Percentiles rank a stretch among this genome's conserved stretches.
phyloP scores from a whole-genome alignment of 2,888 invertebrate species.

The Drosophila hawaiiensis region DNA sequence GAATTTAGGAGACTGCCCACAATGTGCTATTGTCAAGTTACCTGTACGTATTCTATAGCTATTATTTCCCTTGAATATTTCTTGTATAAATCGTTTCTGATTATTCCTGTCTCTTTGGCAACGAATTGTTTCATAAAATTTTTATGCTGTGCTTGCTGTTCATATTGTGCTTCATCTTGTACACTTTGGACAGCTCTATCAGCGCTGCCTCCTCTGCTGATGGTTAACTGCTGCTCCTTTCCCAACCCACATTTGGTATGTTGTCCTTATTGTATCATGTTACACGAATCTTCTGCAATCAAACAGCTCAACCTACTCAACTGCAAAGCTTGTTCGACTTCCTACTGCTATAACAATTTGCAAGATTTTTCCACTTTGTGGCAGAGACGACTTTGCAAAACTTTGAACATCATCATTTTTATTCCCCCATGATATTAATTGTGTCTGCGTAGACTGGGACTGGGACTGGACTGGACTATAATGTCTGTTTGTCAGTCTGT shows the following conservation, averaged over 20 bases:
- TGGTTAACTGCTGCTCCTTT: not conserved
- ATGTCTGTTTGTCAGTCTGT: conserved; percentile 1
- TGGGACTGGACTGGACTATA: not conserved
- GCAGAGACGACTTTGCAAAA: conserved; percentile 6
- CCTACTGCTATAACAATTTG: conserved; percentile 32
- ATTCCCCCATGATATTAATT: too few relatives aligned
- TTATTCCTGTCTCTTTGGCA: not conserved
- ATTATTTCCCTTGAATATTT: not conserved
- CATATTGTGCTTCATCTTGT: not conserved
- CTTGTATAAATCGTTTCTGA: not conserved
- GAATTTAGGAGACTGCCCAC: not conserved
- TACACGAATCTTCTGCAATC: conserved; percentile 19
- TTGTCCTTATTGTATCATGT: conserved; percentile 29
- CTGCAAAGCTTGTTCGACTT: conserved; percentile 40
- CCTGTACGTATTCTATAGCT: not conserved
- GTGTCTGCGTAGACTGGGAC: conserved; percentile 25
- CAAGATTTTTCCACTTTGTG: conserved; percentile 17
- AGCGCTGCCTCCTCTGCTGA: not conserved
- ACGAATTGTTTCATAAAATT: not conserved
- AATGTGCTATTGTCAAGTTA: not conserved
- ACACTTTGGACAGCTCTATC: conserved; percentile 12
- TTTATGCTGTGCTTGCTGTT: not conserved
- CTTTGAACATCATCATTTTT: conserved; percentile 43
- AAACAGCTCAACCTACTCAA: conserved; percentile 31
- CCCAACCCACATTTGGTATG: conserved; percentile 21